phyloP scores from a whole-genome alignment of 30 jellyfish, hydroid and myxozoan species.

The Turritopsis dohrnii region DNA sequence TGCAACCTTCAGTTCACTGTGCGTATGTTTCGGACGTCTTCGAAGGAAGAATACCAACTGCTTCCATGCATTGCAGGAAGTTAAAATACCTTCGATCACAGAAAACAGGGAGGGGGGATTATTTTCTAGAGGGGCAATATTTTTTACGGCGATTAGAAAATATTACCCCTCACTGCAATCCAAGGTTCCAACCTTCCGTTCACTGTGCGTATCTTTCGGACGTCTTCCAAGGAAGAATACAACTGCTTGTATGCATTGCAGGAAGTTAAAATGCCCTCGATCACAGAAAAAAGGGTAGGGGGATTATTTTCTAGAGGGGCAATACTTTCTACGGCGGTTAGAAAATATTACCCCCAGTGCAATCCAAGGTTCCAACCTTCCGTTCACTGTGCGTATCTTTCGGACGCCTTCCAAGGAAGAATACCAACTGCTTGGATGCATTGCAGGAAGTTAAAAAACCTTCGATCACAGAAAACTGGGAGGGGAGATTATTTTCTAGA shows the following conservation, averaged over 20 bases:
- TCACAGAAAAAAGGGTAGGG: neutral
- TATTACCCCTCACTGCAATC: neutral
- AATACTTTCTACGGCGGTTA: neutral
- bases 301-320: neutral
- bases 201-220: neutral
- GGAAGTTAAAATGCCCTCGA: neutral
- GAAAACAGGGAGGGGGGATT: neutral
- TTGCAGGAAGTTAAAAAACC: neutral
- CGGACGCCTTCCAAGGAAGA: neutral
- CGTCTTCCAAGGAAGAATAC: neutral
- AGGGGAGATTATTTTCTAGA: too few species aligned
- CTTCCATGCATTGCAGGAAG: neutral
- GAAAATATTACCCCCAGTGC: neutral
- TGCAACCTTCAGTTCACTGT: neutral
- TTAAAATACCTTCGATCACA: neutral
- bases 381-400: neutral
- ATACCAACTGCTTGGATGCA: neutral
- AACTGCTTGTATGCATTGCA: neutral
- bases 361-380: neutral
- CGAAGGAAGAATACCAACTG: neutral
- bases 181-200: neutral
- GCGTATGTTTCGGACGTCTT: neutral
- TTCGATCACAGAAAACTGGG: neutral
- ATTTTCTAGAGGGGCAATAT: neutral
- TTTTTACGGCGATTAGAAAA: neutral